These are phyloP conservation scores for Neodiprion fabricii DNA, from an alignment of 1,140 invertebrate species.

Conservation along the genomic window DNA sequence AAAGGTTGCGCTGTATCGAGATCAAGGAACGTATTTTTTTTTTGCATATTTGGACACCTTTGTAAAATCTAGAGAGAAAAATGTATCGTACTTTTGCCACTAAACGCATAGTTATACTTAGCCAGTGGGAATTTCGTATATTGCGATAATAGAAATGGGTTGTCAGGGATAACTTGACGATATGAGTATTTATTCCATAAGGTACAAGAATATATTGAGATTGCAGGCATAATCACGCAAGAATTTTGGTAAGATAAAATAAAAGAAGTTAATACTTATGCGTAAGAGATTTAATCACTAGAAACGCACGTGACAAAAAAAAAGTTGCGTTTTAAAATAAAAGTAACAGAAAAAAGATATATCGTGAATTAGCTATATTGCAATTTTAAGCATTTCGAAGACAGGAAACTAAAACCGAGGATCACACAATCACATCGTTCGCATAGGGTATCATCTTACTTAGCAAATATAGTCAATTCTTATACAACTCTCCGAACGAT, in stretches of 20 bases:
- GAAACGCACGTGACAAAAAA: not conserved
- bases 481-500: conserved; percentile 6
- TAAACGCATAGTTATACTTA: too few relatives aligned
- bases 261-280: too few relatives aligned
- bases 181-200: not conserved
- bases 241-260: too few relatives aligned
- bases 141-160: not conserved
- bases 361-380: not conserved
- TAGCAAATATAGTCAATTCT: conserved; percentile 14
- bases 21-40: too few relatives aligned
- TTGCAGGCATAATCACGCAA: too few relatives aligned
- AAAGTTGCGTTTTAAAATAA: not conserved
- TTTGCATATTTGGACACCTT: too few relatives aligned
- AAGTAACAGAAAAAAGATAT: not conserved
- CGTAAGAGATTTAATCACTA: not conserved
- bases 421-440: conserved; percentile 2
- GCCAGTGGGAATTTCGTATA: not conserved
- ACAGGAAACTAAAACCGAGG: not conserved
- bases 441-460: not conserved
- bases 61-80: too few relatives aligned
- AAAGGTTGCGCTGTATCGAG: too few relatives aligned
- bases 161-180: not conserved
- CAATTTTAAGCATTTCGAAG: too few relatives aligned
- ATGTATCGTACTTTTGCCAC: too few relatives aligned
- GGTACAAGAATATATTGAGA: not conserved